phyloP scores from a whole-genome alignment of 2,797 vertebrate species.

The Pygocentrus nattereri region DNA sequence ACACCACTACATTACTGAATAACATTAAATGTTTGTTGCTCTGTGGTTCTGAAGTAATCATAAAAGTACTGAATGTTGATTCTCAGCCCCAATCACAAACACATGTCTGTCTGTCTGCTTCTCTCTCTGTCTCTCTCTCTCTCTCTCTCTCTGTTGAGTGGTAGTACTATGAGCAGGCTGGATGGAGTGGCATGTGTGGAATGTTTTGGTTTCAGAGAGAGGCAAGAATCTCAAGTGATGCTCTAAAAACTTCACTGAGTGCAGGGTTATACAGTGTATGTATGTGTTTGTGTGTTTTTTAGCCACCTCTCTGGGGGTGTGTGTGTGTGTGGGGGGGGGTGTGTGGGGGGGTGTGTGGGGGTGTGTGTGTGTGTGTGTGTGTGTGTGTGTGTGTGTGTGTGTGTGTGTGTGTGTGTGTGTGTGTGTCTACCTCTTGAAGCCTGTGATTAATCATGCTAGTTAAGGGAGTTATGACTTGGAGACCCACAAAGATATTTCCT shows the following conservation, averaged over 20 bases:
- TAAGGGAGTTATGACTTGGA: constrained; percentile 45
- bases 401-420: constrained; percentile 29
- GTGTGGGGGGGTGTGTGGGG: too few relatives aligned
- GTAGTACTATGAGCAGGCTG: constrained; percentile 8
- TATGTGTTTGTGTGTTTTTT: constrained; percentile 25
- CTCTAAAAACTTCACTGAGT: background rate
- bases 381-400: constrained; percentile 32
- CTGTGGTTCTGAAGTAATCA: too few relatives aligned
- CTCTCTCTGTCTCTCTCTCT: background rate
- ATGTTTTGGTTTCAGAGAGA: constrained; percentile 36
- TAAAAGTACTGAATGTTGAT: too few relatives aligned
- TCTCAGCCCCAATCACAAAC: too few relatives aligned
- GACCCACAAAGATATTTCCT: constrained; percentile 29
- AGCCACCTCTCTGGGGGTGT: background rate
- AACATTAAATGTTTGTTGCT: too few relatives aligned
- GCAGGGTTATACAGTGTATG: constrained; percentile 24
- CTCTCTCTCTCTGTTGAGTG: background rate
- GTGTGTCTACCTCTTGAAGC: constrained; percentile 18
- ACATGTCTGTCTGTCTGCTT: background rate
- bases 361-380: too few relatives aligned
- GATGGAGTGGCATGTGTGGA: constrained; percentile 27
- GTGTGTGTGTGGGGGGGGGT: too few relatives aligned
- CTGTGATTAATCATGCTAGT: constrained; percentile 56
- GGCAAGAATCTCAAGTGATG: background rate
- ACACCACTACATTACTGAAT: too few relatives aligned